Base-by-base conservation (phyloP, 2,797 vertebrate genomes). In the Eospalax fontanierii region DNA sequence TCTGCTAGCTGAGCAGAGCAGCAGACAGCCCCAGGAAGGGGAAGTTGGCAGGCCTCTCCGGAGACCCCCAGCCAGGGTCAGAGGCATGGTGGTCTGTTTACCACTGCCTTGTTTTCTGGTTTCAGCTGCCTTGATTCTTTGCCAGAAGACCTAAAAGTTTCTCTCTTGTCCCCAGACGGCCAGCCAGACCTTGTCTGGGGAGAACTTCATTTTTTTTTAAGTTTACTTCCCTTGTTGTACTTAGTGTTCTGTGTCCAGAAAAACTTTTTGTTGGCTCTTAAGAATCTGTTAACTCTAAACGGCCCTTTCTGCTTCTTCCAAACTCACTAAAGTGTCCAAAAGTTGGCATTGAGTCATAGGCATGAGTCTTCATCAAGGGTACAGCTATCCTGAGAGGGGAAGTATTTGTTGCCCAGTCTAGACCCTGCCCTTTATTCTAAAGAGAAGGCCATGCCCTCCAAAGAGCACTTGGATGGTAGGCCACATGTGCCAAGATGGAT, bases 131-230 rank as follows among this genome's bases (percentile, higher is more conserved):
- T 88, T 35, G 89, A 71, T 50, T 14, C 74, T 82, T 33, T 94
- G 95, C 95, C 96, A 94, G 89, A 26, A 91, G 65, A 84, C 85
- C 66, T 28, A 14, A 46, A 43, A 28, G 73, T 54, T 66, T 70
- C 78, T 22, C 0, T 30, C 54, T 46, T 61, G 0, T 70, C 76
- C 61, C 63, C 95, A 93, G 95, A 95, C 71, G 0, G 89, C 0
- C 38, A 19, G 80, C 80, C 91, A 87, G 94, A 87, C 90, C 16
- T 38, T 0, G 19, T 84, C 46, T 74, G 79, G 82, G 80, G 57
- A 92, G 87, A 92, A 96, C 92, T 97, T 97, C 86, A 26, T 14
- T 92, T 94, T 92, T n/a, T 66, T 43, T 61, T 84, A 91, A 82
- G 81, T 46, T 79, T 78, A 94, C 93, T 97, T 97, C 96, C 95